These are phyloP conservation scores for Myrmophylax atrothorax DNA, from an alignment of 2,113 vertebrate genomes.

Conservation along the genomic window DNA sequence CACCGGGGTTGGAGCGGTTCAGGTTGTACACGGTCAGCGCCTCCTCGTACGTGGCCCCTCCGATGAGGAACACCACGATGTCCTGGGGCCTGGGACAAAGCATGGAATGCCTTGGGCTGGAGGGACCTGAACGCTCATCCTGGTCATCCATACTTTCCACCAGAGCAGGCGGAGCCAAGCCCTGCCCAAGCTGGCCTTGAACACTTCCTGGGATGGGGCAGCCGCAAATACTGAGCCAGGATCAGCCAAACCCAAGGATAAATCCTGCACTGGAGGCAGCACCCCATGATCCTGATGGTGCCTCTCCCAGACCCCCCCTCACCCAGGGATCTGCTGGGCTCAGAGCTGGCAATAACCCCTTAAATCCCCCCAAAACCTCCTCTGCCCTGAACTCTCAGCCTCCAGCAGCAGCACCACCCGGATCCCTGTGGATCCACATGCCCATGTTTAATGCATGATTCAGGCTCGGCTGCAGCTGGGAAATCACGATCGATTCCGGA, in stretches of 20 bases:
- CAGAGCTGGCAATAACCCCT: not conserved
- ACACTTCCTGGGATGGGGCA: not conserved
- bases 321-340: not conserved
- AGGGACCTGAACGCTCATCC: not conserved
- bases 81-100: constrained; percentile 87
- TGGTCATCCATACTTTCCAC: not conserved
- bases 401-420: not conserved
- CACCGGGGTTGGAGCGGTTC: constrained; percentile 88
- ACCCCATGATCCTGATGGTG: rapidly evolving
- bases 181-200: not conserved
- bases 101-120: not conserved
- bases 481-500: not conserved
- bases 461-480: not conserved
- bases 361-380: not conserved
- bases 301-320: not conserved
- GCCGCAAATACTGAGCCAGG: not conserved
- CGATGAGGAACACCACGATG: constrained; percentile 90
- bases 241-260: not conserved
- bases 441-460: not conserved
- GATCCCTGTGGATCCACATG: not conserved
- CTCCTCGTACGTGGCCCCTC: constrained; percentile 94
- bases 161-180: not conserved
- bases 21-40: constrained; percentile 89
- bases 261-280: not conserved
- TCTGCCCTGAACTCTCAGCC: not conserved